Evolutionary conservation across 2,888 invertebrate species (phyloP), one percentile per base, ranked within the genome.

Genomic region (Loripinus fragilis): DNA sequence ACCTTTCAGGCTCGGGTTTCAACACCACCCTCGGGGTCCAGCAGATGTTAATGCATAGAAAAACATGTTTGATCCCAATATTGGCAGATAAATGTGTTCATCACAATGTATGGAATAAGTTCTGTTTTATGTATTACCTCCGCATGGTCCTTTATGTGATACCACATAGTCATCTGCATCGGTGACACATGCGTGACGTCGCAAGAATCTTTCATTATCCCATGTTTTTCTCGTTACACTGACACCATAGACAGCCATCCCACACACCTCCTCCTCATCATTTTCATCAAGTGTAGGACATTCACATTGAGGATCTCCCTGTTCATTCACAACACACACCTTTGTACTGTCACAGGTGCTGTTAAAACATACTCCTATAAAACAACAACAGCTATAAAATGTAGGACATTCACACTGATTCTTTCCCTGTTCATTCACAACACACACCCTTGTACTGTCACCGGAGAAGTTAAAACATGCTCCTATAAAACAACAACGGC

Each of bases 241-340:
- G 2, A 38, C 52, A 0, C 66, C 41, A 0, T 66, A 55, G 0
- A 69, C 68, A 0, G 78, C 48, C 71, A 67, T 80, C 20, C 80
- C 87, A 79, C 89, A 89, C 0, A 86, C 85, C 25, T 80, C 81
- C 8, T 87, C 81, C 25, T 80, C 68, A 0, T 80, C 87, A 10
- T 77, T 66, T 38, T 77, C 78, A 10, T 74, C 74, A 73, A 87
- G 87, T 10, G 79, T 66, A 0, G 85, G 88, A 74, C 89, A 89
- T 66, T 74, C 71, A 74, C 89, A 89, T 20, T 41, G 28, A 0
- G 85, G 66, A 2, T 74, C 38, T 0, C 69, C 76, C 1, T 67
- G 48, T 0, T 71, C 75, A 5, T 72, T 68, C 7, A 65, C 76
- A 10, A 85, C 73, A 78, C 88, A 87, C 30, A 81, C 76, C 0